Base-by-base conservation (phyloP, 2,888 invertebrate species). In the Rhimphoctona megacephalus region DNA sequence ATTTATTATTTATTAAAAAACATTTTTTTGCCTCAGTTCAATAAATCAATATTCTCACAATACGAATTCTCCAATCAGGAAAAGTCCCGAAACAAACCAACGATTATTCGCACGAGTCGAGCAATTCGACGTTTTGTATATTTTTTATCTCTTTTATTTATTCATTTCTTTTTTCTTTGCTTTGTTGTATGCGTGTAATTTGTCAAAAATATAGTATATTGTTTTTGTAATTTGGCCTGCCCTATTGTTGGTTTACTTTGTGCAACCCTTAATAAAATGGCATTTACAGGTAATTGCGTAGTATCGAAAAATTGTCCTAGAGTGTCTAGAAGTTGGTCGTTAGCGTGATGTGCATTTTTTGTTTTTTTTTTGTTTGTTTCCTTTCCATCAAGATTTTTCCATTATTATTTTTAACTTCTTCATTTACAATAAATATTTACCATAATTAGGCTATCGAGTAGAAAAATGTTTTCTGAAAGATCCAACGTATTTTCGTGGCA, bases 221-320 rank as follows among this genome's bases (percentile, higher is more conserved):
- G 86, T 61, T 64, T 76, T 79, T 79, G 67, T 78, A 91, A 92
- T 92, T 92, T 93, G 88, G 91, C 89, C 91, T 92, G 92, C 92
- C 92, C 92, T 90, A 90, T 93, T 92, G 92, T 93, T 93, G 93
- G 91, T 92, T 92, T 89, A 79, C 87, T 90, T 90, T 92, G 92
- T 92, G 92, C 91, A 90, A 86, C 87, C 30, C 85, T 77, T 83
- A 72, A 85, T 85, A 81, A 85, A 85, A 76, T 79, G 77, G 81
- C 85, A 78, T 87, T 30, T 81, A 83, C 87, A 85, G 87, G 85
- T 87, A 85, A 52, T 87, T 76, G 87, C 85, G 85, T 87, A 85
- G 77, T 83, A 83, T 85, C 83, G 87, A 87, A 85, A 57, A 86
- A 85, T 82, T 76, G 54, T 81, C 64, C 77, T 78, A 82, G 64